Percentiles rank a stretch among this genome's conserved stretches.
Evolutionary conservation across 2,888 invertebrate genomes (phyloP).

Genomic region (Hydrotaea diabolus): DNA sequence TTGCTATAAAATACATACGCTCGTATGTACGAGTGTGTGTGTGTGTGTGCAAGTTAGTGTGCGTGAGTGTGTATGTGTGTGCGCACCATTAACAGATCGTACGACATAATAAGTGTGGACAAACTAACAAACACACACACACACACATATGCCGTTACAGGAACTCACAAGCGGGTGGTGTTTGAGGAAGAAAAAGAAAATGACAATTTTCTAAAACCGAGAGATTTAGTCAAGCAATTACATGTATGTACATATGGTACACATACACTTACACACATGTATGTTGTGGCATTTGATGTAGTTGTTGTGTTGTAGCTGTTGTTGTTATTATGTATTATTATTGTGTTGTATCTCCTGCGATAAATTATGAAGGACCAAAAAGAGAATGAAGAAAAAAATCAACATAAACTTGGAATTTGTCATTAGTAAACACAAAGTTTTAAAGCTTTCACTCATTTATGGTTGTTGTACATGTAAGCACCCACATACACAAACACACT

Average conservation of each 20-base stretch:
- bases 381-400: slow-evolving; percentile 15
- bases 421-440: slow-evolving; percentile 50
- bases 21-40: no score
- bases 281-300: slow-evolving; percentile 30
- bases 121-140: neutral
- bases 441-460: slow-evolving; percentile 49
- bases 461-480: slow-evolving; percentile 25
- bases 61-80: neutral
- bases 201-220: slow-evolving; percentile 52
- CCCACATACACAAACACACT: neutral
- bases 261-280: no score
- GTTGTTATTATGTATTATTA: slow-evolving; percentile 23
- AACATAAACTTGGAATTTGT: slow-evolving; percentile 46
- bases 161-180: neutral
- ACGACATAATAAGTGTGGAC: slow-evolving; percentile 38
- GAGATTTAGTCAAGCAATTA: slow-evolving; percentile 37
- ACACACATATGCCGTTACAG: neutral
- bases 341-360: slow-evolving; percentile 11
- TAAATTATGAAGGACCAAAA: slow-evolving; percentile 32
- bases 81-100: slow-evolving; percentile 33
- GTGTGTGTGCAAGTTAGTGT: slow-evolving; percentile 45
- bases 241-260: slow-evolving; percentile 2
- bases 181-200: slow-evolving; percentile 52
- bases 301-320: slow-evolving; percentile 14
- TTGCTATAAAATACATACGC: slow-evolving; percentile 61